Percentiles rank a stretch among this genome's conserved stretches.
Conservation (phyloP, 2,113 vertebrate genomes). For the Hypomesus transpacificus region DNA sequence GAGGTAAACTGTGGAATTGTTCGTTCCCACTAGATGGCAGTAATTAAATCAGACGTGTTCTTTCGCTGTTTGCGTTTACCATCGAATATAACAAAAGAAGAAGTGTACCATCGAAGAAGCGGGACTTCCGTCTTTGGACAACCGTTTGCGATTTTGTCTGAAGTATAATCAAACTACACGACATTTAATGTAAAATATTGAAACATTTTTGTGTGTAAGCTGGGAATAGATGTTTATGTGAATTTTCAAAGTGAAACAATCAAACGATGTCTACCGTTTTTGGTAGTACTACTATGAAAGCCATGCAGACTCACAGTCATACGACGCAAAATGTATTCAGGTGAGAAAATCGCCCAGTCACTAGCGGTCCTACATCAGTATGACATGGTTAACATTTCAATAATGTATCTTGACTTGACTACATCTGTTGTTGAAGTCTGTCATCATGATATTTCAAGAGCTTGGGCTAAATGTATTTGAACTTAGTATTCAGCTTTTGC, state of each 20-base stretch:
- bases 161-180: slow-evolving; percentile 16
- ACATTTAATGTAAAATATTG: neutral
- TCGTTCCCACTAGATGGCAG: neutral
- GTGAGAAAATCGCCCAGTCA: slow-evolving; percentile 45
- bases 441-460: too few species aligned
- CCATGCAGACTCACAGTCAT: slow-evolving; percentile 70
- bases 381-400: too few species aligned
- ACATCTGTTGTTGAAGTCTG: too few species aligned
- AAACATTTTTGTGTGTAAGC: neutral
- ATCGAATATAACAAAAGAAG: too few species aligned
- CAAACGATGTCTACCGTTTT: slow-evolving; percentile 71
- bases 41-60: neutral
- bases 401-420: too few species aligned
- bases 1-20: too few species aligned
- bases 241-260: slow-evolving; percentile 39
- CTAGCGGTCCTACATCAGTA: too few species aligned
- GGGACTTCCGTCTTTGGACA: slow-evolving; percentile 42
- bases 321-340: slow-evolving; percentile 61
- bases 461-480: too few species aligned
- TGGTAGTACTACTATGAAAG: slow-evolving; percentile 67
- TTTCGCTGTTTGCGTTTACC: too few species aligned
- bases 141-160: slow-evolving; percentile 29
- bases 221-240: slow-evolving; percentile 42
- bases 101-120: slow-evolving; percentile 43
- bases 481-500: too few species aligned